Conservation (phyloP, 2,888 invertebrate genomes). For the Hypercompe scribonia region DNA sequence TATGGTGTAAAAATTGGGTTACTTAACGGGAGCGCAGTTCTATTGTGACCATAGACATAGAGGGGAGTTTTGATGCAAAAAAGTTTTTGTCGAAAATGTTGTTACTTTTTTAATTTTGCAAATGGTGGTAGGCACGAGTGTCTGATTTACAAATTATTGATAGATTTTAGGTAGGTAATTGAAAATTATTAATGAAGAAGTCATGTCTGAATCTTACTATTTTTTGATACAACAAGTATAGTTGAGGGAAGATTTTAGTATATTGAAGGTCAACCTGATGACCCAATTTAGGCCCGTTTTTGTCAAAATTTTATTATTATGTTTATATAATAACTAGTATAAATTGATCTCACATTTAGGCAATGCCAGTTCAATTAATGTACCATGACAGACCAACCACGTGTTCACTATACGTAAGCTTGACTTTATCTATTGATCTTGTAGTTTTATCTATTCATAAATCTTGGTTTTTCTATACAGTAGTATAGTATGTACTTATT, state of each 20-base stretch:
- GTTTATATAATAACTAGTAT: too few species aligned
- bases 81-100: constrained; percentile 56
- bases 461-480: too few species aligned
- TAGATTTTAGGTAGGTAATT: constrained; percentile 62
- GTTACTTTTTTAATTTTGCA: constrained; percentile 49
- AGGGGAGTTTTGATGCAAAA: constrained; percentile 57
- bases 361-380: too few species aligned
- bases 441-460: too few species aligned
- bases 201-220: constrained; percentile 18
- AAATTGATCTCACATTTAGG: too few species aligned
- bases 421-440: too few species aligned
- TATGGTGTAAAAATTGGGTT: constrained; percentile 86
- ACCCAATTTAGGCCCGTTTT: too few species aligned
- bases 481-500: too few species aligned
- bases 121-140: constrained; percentile 49
- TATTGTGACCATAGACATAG: constrained; percentile 65
- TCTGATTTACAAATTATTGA: constrained; percentile 67
- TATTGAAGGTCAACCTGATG: background rate
- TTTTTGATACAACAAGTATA: background rate
- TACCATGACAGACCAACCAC: too few species aligned
- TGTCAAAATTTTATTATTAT: too few species aligned
- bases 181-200: constrained; percentile 68
- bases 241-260: background rate
- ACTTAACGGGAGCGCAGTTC: constrained; percentile 82
- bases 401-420: too few species aligned